Base-by-base conservation (phyloP, 2,113 vertebrate genomes). In the Leuciscus idus region DNA sequence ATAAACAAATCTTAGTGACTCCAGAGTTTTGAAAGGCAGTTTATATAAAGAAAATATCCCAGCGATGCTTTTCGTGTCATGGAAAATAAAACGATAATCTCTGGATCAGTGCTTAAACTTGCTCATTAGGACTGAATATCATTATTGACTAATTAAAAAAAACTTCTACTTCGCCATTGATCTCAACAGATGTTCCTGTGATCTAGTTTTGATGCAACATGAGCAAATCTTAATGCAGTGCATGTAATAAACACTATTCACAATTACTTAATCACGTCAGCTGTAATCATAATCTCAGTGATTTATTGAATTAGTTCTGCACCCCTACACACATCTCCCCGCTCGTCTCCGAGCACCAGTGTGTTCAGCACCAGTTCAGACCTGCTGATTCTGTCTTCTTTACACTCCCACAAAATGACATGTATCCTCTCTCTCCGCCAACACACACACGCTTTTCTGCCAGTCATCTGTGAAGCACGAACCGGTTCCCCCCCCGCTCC, bases 371-470 rank as follows among this genome's bases (percentile, higher is more conserved):
- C 86, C 64, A 89, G 30, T 82, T 81, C 87, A 83, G 90, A 92
- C 83, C 84, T 92, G 90, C 85, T 88, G 62, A 50, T 85, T 66
- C 86, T 80, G 23, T 75, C 81, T 84, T 85, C 23, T 9, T 8
- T 50, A 50, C 52, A 55, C 52, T 2, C 68, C 82, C 73, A 81
- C 81, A 84, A n/a, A 84, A 52, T 55, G n/a, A 88, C 83, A 81
- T 55, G 72, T 23, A 72, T 76, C 82, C 36, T 61, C 79, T 85
- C 77, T 78, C 28, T 75, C n/a, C 33, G 30, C 7, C 62, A 39
- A 57, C 55, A 57, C 55, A 6, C 52, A 9, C 39, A 9, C 13
- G 1, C 55, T 59, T 61, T 62, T 23, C 52, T 21, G 52, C 57
- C 59, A 74, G 73, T 75, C 48, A 30, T 57, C n/a, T 75, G 19